Evolutionary conservation across 1,140 invertebrate genomes (phyloP), one percentile per base, ranked within the genome.

Genomic region (Sesamia nonagrioides): DNA sequence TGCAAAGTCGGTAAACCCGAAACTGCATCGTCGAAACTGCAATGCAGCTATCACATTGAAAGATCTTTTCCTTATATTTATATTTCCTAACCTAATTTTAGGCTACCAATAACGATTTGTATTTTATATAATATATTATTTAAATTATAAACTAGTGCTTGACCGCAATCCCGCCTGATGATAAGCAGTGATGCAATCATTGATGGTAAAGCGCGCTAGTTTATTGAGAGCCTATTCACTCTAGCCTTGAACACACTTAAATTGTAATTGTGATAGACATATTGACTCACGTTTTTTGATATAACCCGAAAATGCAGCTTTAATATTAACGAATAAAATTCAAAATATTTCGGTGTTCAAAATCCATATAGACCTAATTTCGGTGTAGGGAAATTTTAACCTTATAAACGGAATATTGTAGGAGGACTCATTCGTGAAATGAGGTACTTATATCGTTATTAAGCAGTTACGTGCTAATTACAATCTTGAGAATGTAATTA

Each of bases 401-500:
- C 2, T 21, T 48, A 33, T 56, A 18, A 50, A 1, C 9, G 17
- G 48, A 58, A 18, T 13, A 52, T 52, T 56, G 27, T 7, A 33
- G 33, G 11, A 42, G 33, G 52, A 6, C 60, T n/a, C 7, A 63
- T n/a, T 56, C 54, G 18, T 17, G 8, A 58, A 73, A 58, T 58
- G 71, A 15, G 68, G 17, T 37, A 35, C 71, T 73, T 45, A 42
- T 18, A 17, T 35, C 48, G 71, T 73, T 42, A 73, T 73, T 56
- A 73, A 52, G 50, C 52, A 40, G 35, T 73, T 27, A 73, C 17
- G 37, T 56, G 52, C 71, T 73, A 73, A 73, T 73, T 73, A 73
- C 27, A 56, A 42, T 21, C 71, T 73, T 58, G 7, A 45, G 71
- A 27, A 56, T 58, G 50, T 73, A 73, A 73, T 73, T 37, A 52